Evolutionary conservation across 2,797 vertebrate species (phyloP).

Genomic region (Synanceia verrucosa): DNA sequence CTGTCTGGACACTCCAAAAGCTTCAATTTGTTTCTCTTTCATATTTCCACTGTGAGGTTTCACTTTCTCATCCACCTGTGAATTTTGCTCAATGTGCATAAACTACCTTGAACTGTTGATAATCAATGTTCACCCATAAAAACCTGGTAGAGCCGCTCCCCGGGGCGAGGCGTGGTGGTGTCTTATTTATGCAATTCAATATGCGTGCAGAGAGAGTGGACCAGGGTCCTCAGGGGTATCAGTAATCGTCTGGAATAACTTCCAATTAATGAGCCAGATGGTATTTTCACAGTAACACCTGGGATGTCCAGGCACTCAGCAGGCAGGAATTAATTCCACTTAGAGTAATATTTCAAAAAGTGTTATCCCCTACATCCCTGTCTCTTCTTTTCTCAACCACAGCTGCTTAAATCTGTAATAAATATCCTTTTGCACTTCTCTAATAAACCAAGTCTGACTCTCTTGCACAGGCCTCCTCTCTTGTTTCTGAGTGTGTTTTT

Average conservation of each 20-base stretch:
- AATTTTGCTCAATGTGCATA: conserved; percentile 37
- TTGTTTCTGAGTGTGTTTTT: conserved; percentile 35
- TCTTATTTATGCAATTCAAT: conserved; percentile 75
- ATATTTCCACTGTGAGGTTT: conserved; percentile 43
- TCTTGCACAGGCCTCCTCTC: conserved; percentile 11
- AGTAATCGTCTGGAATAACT: conserved; percentile 80
- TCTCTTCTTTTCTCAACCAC: conserved; percentile 38
- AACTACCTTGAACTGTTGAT: conserved; percentile 70
- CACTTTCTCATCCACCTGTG: conserved; percentile 48
- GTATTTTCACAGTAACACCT: conserved; percentile 81
- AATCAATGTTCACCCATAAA: conserved; percentile 69
- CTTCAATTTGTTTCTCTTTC: conserved; percentile 38
- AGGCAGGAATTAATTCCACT: conserved; percentile 71
- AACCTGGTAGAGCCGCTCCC: conserved; percentile 32
- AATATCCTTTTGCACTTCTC: conserved; percentile 40
- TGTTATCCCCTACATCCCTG: conserved; percentile 59
- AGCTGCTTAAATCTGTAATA: conserved; percentile 53
- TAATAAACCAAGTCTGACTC: conserved; percentile 35
- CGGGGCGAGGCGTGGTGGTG: conserved; percentile 36
- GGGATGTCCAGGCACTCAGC: conserved; percentile 71
- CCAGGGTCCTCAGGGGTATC: conserved; percentile 58
- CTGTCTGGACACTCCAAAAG: conserved; percentile 36
- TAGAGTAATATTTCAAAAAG: conserved; percentile 72
- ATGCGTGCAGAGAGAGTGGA: conserved; percentile 62
- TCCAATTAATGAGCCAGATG: conserved; percentile 83